Conservation (phyloP, 2,113 vertebrate species). For the Rhineura floridana region DNA sequence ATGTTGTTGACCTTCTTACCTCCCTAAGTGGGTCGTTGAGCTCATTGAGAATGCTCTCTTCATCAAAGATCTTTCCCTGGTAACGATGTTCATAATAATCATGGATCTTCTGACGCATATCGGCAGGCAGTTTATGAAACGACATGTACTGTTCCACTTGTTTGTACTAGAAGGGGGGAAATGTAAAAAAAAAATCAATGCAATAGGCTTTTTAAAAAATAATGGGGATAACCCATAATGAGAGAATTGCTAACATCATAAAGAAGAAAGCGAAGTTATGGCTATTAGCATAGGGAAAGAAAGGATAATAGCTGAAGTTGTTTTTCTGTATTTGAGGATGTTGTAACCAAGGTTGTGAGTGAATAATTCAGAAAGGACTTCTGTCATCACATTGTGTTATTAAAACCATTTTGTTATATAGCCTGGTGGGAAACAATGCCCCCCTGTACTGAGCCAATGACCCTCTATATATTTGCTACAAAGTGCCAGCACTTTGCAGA, state of each 20-base stretch:
- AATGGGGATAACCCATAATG: not conserved
- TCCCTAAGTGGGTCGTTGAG: conserved; percentile 98
- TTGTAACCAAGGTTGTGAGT: not conserved
- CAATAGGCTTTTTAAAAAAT: not conserved
- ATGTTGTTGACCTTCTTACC: conserved; percentile 76
- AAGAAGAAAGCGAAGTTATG: not conserved
- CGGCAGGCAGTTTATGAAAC: conserved; percentile 97
- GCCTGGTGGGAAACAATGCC: not conserved
- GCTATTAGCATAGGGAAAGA: not conserved
- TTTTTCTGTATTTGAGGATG: not conserved
- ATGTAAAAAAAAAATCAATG: not conserved
- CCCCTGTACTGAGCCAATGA: not conserved
- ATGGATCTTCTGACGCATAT: conserved; percentile 98
- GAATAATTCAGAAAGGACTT: not conserved
- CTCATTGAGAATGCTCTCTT: conserved; percentile 97
- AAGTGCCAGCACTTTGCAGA: not conserved
- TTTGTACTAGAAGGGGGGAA: conserved; percentile 86
- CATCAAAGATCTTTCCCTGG: conserved; percentile 99
- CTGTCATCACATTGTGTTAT: not conserved
- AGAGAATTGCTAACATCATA: not conserved
- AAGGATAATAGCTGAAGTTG: not conserved
- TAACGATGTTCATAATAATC: conserved; percentile 99
- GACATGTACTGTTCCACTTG: conserved; percentile 99
- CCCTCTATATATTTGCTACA: not conserved
- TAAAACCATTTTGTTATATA: not conserved